Percentiles rank a stretch among this genome's conserved stretches.
These are phyloP conservation scores for Hyperoodon ampullatus DNA, from an alignment of 2,113 vertebrate species.

Conservation along the genomic window DNA sequence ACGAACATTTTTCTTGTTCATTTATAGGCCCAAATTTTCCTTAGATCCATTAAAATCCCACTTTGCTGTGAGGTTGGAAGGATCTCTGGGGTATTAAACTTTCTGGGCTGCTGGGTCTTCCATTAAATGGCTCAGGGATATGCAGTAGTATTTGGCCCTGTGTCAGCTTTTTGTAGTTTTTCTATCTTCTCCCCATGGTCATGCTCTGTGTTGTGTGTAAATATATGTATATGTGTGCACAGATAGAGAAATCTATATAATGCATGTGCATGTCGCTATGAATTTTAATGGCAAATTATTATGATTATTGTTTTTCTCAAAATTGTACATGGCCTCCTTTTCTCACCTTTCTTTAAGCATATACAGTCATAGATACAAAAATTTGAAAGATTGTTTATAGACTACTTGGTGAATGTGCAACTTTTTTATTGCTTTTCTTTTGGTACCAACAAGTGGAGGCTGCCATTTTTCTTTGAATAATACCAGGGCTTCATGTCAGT, in stretches of 20 bases:
- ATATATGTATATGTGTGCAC: not conserved
- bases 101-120: not conserved
- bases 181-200: not conserved
- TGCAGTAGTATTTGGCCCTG: not conserved
- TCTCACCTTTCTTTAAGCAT: not conserved
- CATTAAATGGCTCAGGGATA: not conserved
- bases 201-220: not conserved
- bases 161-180: not conserved
- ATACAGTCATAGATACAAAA: not conserved
- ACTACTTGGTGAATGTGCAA: slow-evolving; percentile 13
- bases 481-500: slow-evolving; percentile 23
- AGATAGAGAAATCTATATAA: not conserved
- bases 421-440: slow-evolving; percentile 55
- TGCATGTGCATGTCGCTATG: not conserved
- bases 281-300: slow-evolving; percentile 33
- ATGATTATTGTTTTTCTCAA: not conserved
- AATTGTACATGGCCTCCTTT: not conserved
- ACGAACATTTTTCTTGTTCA: not conserved
- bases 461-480: slow-evolving; percentile 55
- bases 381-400: slow-evolving; percentile 28
- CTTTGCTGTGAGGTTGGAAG: not conserved
- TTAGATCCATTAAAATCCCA: not conserved
- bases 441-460: slow-evolving; percentile 18
- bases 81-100: not conserved
- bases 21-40: not conserved